Conservation (phyloP, 2,888 invertebrate species). For the Cordylochernes scorpioides region DNA sequence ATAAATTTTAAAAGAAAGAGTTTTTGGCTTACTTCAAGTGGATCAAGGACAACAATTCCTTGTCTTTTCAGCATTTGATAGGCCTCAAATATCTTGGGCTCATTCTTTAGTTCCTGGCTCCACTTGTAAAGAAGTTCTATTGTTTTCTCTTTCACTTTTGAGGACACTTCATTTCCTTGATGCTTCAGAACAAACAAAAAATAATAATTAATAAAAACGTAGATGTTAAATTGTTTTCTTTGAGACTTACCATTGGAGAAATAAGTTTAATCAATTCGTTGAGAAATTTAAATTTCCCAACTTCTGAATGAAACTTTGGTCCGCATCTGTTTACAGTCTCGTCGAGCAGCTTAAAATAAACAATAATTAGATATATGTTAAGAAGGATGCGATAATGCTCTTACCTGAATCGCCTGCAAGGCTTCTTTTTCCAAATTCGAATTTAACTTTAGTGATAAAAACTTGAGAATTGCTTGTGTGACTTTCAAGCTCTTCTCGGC, state of each 20-base stretch:
- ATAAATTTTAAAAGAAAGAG: no score
- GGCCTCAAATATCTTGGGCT: conserved; percentile 62
- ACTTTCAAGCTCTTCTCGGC: no score
- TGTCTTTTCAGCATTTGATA: conserved; percentile 78
- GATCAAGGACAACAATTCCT: conserved; percentile 41
- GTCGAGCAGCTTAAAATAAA: no score
- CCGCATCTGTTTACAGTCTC: no score
- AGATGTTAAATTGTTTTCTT: conserved; percentile 1
- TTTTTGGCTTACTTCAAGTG: conserved; percentile 16
- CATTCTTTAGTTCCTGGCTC: conserved; percentile 22
- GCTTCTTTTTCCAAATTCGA: no score
- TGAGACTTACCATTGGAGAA: conserved; percentile 41
- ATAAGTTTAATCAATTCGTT: conserved; percentile 88
- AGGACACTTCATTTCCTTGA: conserved; percentile 51
- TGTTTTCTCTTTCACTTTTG: conserved; percentile 51
- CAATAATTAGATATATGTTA: no score
- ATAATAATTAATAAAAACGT: background rate
- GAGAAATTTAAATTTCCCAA: no score
- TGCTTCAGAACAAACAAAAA: conserved; percentile 27
- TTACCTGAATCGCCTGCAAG: no score
- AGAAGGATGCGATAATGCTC: no score
- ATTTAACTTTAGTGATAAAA: no score
- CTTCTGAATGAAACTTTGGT: no score
- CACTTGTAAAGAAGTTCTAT: conserved; percentile 45
- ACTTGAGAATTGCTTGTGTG: no score